A percentile compares a stretch with the other conserved stretches of the same genome.
Conservation (phyloP, 2,113 vertebrate species). For the Carassius auratus region DNA sequence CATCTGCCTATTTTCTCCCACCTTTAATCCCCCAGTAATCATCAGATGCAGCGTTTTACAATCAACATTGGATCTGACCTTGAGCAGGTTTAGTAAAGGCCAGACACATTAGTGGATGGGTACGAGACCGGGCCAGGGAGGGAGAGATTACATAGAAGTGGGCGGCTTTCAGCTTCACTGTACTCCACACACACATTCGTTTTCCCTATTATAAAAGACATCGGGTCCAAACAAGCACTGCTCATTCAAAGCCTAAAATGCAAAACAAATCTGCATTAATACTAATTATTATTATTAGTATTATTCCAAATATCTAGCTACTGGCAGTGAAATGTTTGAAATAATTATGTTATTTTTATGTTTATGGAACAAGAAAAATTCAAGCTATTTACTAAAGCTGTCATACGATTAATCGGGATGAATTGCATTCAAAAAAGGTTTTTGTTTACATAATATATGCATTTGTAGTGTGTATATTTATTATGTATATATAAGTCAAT, state of each 20-base stretch:
- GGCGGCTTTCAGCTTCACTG: constrained; percentile 15
- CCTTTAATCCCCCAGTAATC: constrained; percentile 48
- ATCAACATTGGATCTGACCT: constrained; percentile 48
- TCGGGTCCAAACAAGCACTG: neutral
- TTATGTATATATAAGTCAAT: too few species aligned
- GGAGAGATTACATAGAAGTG: constrained; percentile 7
- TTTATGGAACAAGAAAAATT: too few species aligned
- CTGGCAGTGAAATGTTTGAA: too few species aligned
- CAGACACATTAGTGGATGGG: constrained; percentile 28
- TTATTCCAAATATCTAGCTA: neutral
- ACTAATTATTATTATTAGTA: neutral
- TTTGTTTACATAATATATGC: too few species aligned
- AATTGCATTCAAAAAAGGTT: too few species aligned
- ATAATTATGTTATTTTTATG: too few species aligned
- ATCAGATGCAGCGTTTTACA: constrained; percentile 46
- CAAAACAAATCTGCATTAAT: neutral
- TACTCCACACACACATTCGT: neutral
- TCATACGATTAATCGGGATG: too few species aligned
- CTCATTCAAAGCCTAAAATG: too few species aligned
- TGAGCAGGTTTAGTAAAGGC: constrained; percentile 41
- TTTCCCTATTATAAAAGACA: constrained; percentile 18
- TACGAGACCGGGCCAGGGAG: neutral
- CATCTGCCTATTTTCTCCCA: constrained; percentile 47
- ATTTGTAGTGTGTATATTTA: too few species aligned
- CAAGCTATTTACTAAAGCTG: too few species aligned